Evolutionary conservation across 2,797 vertebrate species (phyloP).

Genomic region (Eulemur mongoz): DNA sequence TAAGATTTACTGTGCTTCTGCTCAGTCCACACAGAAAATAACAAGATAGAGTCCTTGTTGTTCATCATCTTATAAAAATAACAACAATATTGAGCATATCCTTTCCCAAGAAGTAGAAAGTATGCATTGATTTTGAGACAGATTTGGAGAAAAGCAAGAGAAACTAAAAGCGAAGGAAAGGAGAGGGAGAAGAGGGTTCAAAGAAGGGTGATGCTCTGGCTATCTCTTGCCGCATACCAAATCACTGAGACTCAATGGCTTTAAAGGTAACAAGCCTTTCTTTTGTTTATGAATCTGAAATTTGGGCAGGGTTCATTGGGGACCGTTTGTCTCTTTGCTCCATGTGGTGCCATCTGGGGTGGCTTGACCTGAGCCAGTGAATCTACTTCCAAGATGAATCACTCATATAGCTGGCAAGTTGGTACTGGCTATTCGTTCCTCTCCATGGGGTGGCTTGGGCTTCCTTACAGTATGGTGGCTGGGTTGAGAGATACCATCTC

Average conservation of each 20-base stretch:
- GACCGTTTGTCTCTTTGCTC: neutral
- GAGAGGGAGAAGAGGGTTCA: neutral
- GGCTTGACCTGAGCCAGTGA: neutral
- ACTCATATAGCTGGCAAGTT: neutral
- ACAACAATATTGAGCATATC: neutral
- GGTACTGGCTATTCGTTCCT: neutral
- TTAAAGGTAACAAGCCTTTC: neutral
- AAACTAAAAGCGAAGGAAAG: neutral
- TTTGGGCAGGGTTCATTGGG: neutral
- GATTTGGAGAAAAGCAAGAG: neutral
- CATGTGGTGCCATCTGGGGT: neutral
- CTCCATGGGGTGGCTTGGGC: neutral
- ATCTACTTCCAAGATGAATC: neutral
- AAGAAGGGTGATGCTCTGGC: neutral
- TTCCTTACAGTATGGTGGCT: neutral
- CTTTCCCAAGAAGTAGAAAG: constrained; percentile 1
- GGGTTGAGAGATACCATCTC: neutral
- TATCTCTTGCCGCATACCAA: neutral
- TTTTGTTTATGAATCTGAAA: constrained; percentile 20
- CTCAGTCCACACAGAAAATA: neutral
- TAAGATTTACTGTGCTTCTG: neutral
- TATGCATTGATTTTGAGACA: neutral
- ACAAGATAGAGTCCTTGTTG: neutral
- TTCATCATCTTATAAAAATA: neutral
- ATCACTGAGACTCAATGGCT: neutral